Evolutionary conservation across 2,888 invertebrate species (phyloP), one percentile per base, ranked within the genome.

Genomic region (Apocheima hispidaria): DNA sequence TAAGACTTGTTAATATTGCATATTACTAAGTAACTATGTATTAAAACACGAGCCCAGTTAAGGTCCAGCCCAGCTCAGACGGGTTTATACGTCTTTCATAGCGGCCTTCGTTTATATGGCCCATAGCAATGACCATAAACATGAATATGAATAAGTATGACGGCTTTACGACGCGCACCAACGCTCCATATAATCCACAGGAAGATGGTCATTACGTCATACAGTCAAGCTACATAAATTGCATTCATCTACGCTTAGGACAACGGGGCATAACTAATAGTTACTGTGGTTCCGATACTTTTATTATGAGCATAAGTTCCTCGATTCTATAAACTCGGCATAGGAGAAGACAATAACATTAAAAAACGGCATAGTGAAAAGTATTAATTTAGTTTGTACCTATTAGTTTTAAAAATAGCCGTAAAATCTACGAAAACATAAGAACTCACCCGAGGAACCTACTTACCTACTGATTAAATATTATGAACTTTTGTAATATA

Each of bases 41-140:
- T 77, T 73, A 74, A 66, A 64, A 72, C 74, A 70, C 65, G 60
- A 63, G 56, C 48, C 71, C 68, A 63, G 74, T 69, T 69, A 70
- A 43, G 58, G 60, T 50, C 10, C 51, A 49, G 56, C 16, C 23
- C 20, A 44, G 21, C 68, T 66, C 60, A 73, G 69, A 72, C 69
- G 65, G 65, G 75, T 78, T 50, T 77, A 75, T 74, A 69, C 64
- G 68, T 63, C 69, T 66, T 73, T 74, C 73, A 75, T 65, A 71
- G 71, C 68, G 62, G 70, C 72, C 69, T 73, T 69, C 73, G 72
- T 72, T 79, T 79, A 78, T 84, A 80, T 72, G 75, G 74, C 75
- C 74, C 81, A 81, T 86, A 86, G 83, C 84, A 85, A 87, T 86
- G 83, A 84, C 75, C 79, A 77, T 86, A 84, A 86, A 84, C 82